These are phyloP conservation scores for Pseudopleuronectes americanus DNA, from an alignment of 2,797 vertebrate species.

Conservation along the genomic window DNA sequence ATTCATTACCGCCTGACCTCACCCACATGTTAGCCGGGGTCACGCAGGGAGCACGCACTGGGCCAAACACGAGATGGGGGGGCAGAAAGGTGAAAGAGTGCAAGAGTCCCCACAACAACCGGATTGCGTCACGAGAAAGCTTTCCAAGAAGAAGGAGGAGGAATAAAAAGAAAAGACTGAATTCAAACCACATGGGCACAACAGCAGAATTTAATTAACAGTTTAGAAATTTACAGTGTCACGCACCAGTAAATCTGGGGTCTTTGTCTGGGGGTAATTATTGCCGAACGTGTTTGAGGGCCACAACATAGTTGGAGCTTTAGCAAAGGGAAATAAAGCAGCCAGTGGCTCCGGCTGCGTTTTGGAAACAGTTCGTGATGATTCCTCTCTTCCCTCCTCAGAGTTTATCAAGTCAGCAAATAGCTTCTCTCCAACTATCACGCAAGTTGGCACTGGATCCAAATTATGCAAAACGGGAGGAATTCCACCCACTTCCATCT, in stretches of 20 bases:
- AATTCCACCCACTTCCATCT: slow-evolving; percentile 57
- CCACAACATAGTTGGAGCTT: slow-evolving; percentile 64
- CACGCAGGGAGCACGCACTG: slow-evolving; percentile 36
- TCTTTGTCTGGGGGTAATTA: slow-evolving; percentile 76
- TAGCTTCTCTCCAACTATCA: slow-evolving; percentile 32
- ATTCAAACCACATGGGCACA: slow-evolving; percentile 76
- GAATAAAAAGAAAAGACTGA: slow-evolving; percentile 21
- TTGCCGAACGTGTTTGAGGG: slow-evolving; percentile 65
- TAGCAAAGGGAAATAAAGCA: slow-evolving; percentile 66
- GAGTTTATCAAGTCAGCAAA: slow-evolving; percentile 68
- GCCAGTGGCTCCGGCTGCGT: slow-evolving; percentile 39
- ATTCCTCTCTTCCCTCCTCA: slow-evolving; percentile 40
- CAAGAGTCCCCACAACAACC: slow-evolving; percentile 51
- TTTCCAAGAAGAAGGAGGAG: slow-evolving; percentile 15
- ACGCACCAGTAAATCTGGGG: slow-evolving; percentile 72
- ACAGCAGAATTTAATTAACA: slow-evolving; percentile 80
- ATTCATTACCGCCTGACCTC: slow-evolving; percentile 51
- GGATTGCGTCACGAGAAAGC: slow-evolving; percentile 67
- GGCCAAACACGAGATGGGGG: slow-evolving; percentile 19
- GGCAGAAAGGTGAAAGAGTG: slow-evolving; percentile 5
- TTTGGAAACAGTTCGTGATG: slow-evolving; percentile 71
- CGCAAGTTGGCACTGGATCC: slow-evolving; percentile 44
- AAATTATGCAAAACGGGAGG: slow-evolving; percentile 50
- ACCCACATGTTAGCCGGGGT: slow-evolving; percentile 49
- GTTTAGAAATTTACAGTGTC: slow-evolving; percentile 75